A percentile compares a stretch with the other conserved stretches of the same genome.
These are phyloP conservation scores for Epistrophe eligans DNA, from an alignment of 2,888 invertebrate species.

Conservation along the genomic window DNA sequence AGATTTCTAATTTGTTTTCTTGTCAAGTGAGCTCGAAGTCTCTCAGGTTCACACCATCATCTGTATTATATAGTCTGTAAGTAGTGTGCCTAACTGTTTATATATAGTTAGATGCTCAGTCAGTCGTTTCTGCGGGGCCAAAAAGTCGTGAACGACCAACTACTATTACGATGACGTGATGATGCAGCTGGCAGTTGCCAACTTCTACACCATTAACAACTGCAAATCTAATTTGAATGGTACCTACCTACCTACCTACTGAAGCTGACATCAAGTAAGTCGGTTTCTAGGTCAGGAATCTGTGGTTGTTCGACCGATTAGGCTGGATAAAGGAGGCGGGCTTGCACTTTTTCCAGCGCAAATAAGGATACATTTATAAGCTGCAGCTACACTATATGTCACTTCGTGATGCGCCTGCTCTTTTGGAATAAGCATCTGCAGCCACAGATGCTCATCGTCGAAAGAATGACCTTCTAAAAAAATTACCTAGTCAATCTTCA, in stretches of 20 bases:
- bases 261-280: conserved; percentile 48
- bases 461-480: conserved; percentile 10
- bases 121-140: conserved; percentile 48
- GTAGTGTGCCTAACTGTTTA: conserved; percentile 54
- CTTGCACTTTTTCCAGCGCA: conserved; percentile 13
- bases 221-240: conserved; percentile 57
- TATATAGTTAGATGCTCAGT: conserved; percentile 33
- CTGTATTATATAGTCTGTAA: conserved; percentile 12
- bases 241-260: conserved; percentile 25
- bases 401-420: conserved; percentile 2
- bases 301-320: conserved; percentile 43
- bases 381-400: neutral
- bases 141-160: conserved; percentile 43
- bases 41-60: conserved; percentile 52
- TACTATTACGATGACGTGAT: conserved; percentile 15
- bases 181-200: conserved; percentile 43
- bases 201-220: conserved; percentile 48
- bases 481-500: neutral
- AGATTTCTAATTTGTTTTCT: conserved; percentile 75
- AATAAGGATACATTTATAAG: neutral
- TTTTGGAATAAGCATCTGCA: neutral
- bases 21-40: conserved; percentile 62
- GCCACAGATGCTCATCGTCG: neutral
- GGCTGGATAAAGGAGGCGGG: conserved; percentile 7
- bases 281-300: conserved; percentile 65